Conservation (phyloP, 2,888 invertebrate species). For the Dolichopus griseipennis region DNA sequence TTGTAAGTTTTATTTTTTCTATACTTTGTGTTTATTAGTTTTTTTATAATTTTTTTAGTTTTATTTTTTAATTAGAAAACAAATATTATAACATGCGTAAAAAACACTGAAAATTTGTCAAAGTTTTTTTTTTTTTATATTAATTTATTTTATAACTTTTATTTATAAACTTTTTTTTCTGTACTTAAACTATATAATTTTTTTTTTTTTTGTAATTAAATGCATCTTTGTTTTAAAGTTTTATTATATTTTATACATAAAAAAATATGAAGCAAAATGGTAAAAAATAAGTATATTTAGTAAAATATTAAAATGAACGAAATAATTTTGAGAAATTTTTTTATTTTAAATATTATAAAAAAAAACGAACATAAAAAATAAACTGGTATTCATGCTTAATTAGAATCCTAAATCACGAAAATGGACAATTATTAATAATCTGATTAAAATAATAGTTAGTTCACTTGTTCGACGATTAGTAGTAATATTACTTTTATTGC, state of each 20-base stretch:
- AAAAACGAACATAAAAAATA: too few species aligned
- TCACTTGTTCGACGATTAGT: too few species aligned
- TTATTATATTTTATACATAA: not conserved
- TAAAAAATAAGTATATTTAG: conserved; percentile 9
- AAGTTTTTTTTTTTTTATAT: not conserved
- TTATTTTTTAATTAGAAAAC: not conserved
- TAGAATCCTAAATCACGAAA: too few species aligned
- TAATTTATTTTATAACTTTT: not conserved
- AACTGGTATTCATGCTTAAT: too few species aligned
- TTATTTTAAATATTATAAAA: too few species aligned
- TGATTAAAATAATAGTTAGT: not conserved
- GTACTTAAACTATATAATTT: not conserved
- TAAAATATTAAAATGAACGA: too few species aligned
- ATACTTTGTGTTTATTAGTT: not conserved
- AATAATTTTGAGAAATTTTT: too few species aligned
- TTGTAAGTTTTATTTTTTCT: not conserved
- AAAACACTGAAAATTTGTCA: not conserved
- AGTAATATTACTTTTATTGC: too few species aligned
- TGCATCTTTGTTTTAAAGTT: not conserved
- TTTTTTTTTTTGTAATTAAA: not conserved
- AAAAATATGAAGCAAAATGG: conserved; percentile 2
- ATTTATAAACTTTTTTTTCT: conserved; percentile 3
- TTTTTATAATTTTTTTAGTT: not conserved
- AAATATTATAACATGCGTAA: not conserved
- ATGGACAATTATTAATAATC: not conserved